Evolutionary conservation across 2,888 invertebrate species (phyloP).

Genomic region (Ennomos quercinarius): DNA sequence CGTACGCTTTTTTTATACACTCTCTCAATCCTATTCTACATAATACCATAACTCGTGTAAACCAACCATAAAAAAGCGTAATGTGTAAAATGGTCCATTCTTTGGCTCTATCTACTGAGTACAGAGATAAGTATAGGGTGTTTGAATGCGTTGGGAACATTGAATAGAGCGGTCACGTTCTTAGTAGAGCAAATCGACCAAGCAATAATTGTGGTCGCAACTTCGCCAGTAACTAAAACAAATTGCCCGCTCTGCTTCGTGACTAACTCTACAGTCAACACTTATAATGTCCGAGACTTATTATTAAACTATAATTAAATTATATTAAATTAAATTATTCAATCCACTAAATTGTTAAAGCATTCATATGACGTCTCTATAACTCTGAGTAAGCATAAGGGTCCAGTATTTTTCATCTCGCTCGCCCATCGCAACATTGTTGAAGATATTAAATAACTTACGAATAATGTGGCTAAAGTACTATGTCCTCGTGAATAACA

Average conservation of each 20-base stretch:
- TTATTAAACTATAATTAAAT: too few species aligned
- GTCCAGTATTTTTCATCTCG: slow-evolving; percentile 38
- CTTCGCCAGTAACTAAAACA: slow-evolving; percentile 47
- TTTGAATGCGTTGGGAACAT: slow-evolving; percentile 35
- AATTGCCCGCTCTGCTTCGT: slow-evolving; percentile 46
- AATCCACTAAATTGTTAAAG: slow-evolving; percentile 37
- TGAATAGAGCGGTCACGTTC: slow-evolving; percentile 50
- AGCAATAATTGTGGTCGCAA: slow-evolving; percentile 47
- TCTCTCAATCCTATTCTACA: slow-evolving; percentile 30
- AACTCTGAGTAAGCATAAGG: slow-evolving; percentile 35
- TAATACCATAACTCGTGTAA: slow-evolving; percentile 23
- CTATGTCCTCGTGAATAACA: too few species aligned
- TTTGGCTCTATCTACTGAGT: slow-evolving; percentile 30
- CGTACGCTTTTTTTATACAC: neutral
- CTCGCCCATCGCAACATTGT: too few species aligned
- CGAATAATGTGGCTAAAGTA: too few species aligned
- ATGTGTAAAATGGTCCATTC: slow-evolving; percentile 28
- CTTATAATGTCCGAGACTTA: slow-evolving; percentile 24
- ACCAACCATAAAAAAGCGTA: slow-evolving; percentile 22
- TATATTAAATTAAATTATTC: slow-evolving; percentile 35
- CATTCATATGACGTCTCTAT: slow-evolving; percentile 20
- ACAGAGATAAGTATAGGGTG: slow-evolving; percentile 30
- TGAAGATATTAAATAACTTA: too few species aligned
- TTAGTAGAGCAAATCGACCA: slow-evolving; percentile 51
- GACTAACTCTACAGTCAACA: slow-evolving; percentile 33